These are phyloP conservation scores for Helicoverpa assulta DNA, from an alignment of 2,888 invertebrate species.

Conservation along the genomic window DNA sequence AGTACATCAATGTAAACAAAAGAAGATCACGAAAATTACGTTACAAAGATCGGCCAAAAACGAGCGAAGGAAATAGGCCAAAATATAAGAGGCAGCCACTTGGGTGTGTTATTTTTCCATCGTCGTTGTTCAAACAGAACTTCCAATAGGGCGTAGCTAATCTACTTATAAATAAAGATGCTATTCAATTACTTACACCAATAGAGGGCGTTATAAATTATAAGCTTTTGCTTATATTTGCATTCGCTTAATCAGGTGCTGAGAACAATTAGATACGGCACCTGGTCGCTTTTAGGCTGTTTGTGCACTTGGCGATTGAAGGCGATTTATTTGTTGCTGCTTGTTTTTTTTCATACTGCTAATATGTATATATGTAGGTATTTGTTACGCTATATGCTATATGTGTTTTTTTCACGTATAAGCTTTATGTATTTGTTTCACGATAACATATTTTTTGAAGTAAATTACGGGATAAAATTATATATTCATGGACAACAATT, in stretches of 20 bases:
- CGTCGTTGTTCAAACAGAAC: conserved; percentile 44
- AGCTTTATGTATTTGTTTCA: not conserved
- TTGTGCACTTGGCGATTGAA: not conserved
- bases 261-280: conserved; percentile 54
- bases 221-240: conserved; percentile 59
- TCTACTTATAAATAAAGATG: conserved; percentile 55
- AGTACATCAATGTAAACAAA: not conserved
- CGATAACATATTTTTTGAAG: not conserved
- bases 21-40: conserved; percentile 20
- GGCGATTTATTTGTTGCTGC: not conserved
- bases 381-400: too few species aligned
- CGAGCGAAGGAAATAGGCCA: conserved; percentile 12
- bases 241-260: conserved; percentile 56
- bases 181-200: conserved; percentile 57
- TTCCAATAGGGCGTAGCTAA: conserved; percentile 49
- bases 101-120: conserved; percentile 47
- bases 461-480: too few species aligned
- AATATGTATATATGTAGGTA: too few species aligned
- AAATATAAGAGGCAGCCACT: conserved; percentile 47
- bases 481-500: too few species aligned
- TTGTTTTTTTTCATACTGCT: too few species aligned
- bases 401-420: too few species aligned
- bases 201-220: conserved; percentile 58
- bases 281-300: conserved; percentile 43
- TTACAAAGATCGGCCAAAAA: conserved; percentile 9